These are phyloP conservation scores for Microcaecilia unicolor DNA, from an alignment of 2,797 vertebrate genomes.

Conservation along the genomic window DNA sequence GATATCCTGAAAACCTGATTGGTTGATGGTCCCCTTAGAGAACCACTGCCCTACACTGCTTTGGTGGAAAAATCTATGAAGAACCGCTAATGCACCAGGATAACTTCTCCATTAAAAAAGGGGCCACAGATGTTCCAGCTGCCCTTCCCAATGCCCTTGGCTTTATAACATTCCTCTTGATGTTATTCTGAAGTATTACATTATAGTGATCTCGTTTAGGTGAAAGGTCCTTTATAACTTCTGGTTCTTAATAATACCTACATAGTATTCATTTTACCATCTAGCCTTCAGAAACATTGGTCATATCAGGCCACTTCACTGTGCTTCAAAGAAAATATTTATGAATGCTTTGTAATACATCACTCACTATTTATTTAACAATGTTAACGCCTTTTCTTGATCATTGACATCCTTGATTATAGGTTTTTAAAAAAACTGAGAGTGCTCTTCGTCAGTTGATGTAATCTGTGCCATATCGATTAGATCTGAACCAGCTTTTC, in stretches of 20 bases:
- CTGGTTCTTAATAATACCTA: too few species aligned
- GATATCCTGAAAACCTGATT: too few species aligned
- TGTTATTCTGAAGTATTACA: too few species aligned
- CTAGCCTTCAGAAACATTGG: conserved; percentile 12
- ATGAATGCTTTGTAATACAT: conserved; percentile 36
- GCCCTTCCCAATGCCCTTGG: conserved; percentile 14
- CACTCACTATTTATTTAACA: conserved; percentile 37
- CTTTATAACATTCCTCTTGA: conserved; percentile 1
- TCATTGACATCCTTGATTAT: conserved; percentile 23
- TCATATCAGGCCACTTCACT: conserved; percentile 34
- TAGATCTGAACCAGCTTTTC: conserved; percentile 43
- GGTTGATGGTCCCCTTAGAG: too few species aligned
- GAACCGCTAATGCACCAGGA: too few species aligned
- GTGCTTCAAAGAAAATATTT: conserved; percentile 36
- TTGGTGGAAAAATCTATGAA: too few species aligned
- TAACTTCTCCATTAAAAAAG: too few species aligned
- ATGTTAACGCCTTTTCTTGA: conserved; percentile 34
- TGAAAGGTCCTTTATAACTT: too few species aligned
- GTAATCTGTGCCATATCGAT: conserved; percentile 66
- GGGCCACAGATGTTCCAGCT: neutral
- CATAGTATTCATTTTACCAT: conserved; percentile 17
- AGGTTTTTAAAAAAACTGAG: too few species aligned
- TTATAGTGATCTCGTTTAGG: too few species aligned
- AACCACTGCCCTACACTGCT: too few species aligned
- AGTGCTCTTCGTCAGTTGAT: conserved; percentile 32